Conservation (phyloP, 2,113 vertebrate species). For the Microcebus lehilahytsara region DNA sequence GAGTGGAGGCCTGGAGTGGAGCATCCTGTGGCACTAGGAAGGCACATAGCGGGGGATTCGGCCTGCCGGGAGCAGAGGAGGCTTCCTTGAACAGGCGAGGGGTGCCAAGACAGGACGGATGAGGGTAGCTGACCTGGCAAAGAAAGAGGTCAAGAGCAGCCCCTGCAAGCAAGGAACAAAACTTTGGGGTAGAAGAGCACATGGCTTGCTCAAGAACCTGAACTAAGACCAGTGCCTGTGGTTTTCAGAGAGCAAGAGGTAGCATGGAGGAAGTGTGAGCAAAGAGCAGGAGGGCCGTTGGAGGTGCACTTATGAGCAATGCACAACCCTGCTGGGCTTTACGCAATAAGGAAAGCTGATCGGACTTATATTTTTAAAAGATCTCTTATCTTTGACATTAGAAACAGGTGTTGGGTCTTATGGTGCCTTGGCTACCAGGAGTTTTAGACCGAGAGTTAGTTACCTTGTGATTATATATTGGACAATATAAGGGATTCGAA, state of each 20-base stretch:
- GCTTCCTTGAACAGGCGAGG: neutral
- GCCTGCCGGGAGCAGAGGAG: neutral
- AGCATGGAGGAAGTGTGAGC: neutral
- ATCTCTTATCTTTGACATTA: neutral
- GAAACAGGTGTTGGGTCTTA: neutral
- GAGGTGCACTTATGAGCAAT: neutral
- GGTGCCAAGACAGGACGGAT: neutral
- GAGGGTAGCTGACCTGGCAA: neutral
- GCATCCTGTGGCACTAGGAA: neutral
- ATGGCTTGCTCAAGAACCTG: neutral
- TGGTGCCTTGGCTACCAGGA: neutral
- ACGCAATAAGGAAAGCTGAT: neutral
- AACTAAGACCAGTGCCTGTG: neutral
- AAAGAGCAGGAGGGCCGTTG: neutral
- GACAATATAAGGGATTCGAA: neutral
- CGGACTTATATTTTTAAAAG: neutral
- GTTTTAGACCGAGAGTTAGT: neutral
- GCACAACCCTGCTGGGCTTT: neutral
- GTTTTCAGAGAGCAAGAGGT: neutral
- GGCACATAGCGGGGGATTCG: neutral
- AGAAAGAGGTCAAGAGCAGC: neutral
- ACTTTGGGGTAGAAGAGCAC: neutral
- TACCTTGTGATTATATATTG: neutral
- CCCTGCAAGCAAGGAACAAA: neutral
- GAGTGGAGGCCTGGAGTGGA: neutral